Evolutionary conservation across 2,113 vertebrate species (phyloP).

Genomic region (Onychorhynchus coronatus): DNA sequence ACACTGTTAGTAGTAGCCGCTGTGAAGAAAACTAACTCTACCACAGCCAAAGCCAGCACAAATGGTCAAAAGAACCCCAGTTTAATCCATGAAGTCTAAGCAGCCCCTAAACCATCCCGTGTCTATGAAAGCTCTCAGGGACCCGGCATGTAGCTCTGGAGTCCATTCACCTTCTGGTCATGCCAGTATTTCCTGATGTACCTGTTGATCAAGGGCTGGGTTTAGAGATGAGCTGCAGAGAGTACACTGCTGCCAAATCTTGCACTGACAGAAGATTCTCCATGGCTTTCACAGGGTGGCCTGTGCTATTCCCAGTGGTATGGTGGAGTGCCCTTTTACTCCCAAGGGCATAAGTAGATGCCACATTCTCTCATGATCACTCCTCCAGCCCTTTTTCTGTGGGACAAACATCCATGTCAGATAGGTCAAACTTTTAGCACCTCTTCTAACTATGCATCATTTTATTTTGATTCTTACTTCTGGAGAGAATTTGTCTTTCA

Average conservation of each 20-base stretch:
- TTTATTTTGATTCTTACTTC: not conserved
- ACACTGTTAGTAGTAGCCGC: not conserved
- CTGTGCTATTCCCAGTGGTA: not conserved
- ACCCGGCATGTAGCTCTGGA: not conserved
- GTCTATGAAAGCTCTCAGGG: not conserved
- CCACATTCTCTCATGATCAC: accelerated
- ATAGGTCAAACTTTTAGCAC: not conserved
- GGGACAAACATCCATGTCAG: not conserved
- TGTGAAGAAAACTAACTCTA: not conserved
- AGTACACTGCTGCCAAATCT: not conserved
- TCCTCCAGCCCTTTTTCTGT: not conserved
- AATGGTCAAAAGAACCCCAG: not conserved
- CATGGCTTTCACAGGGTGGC: not conserved
- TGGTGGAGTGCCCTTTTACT: not conserved
- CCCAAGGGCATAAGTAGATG: not conserved
- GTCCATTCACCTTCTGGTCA: not conserved
- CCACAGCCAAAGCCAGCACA: not conserved
- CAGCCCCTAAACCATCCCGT: not conserved
- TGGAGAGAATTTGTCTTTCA: not conserved
- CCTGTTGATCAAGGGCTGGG: not conserved
- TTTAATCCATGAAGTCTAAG: not conserved
- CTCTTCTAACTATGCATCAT: accelerated
- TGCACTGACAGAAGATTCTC: not conserved
- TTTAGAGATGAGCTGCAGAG: not conserved
- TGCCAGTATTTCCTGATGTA: not conserved